A percentile compares a stretch with the other conserved stretches of the same genome.
Conservation (phyloP, 2,888 invertebrate genomes). For the Ecliptopera silaceata region DNA sequence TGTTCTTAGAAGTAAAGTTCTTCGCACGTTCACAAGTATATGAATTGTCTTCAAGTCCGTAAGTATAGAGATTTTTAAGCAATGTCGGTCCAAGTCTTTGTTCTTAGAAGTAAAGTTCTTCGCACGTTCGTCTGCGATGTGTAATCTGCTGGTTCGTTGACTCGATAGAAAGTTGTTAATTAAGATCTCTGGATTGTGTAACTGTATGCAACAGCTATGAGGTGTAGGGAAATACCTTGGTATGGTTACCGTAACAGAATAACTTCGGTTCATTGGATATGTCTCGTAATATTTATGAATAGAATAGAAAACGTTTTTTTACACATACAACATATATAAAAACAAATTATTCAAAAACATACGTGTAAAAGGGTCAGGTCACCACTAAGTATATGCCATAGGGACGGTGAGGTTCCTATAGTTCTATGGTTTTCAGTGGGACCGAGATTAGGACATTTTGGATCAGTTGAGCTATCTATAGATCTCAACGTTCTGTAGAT, state of each 20-base stretch:
- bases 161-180: slow-evolving; percentile 79
- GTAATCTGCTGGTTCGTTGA: slow-evolving; percentile 63
- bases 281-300: slow-evolving; percentile 11
- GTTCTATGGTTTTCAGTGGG: too few species aligned
- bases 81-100: neutral
- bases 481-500: too few species aligned
- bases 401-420: too few species aligned
- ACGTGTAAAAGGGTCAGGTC: too few species aligned
- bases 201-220: slow-evolving; percentile 63
- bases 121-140: slow-evolving; percentile 19
- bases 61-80: too few species aligned
- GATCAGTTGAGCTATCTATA: too few species aligned
- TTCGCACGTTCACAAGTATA: slow-evolving; percentile 23
- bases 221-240: slow-evolving; percentile 55
- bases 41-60: too few species aligned
- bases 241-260: slow-evolving; percentile 8
- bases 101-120: slow-evolving; percentile 25
- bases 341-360: too few species aligned
- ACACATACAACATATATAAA: too few species aligned
- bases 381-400: too few species aligned
- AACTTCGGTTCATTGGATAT: slow-evolving; percentile 8
- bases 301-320: too few species aligned
- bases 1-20: slow-evolving; percentile 24
- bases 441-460: too few species aligned
- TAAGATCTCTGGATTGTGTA: slow-evolving; percentile 73